Evolutionary conservation across 1,140 invertebrate species (phyloP).

Genomic region (Nephotettix cincticeps): DNA sequence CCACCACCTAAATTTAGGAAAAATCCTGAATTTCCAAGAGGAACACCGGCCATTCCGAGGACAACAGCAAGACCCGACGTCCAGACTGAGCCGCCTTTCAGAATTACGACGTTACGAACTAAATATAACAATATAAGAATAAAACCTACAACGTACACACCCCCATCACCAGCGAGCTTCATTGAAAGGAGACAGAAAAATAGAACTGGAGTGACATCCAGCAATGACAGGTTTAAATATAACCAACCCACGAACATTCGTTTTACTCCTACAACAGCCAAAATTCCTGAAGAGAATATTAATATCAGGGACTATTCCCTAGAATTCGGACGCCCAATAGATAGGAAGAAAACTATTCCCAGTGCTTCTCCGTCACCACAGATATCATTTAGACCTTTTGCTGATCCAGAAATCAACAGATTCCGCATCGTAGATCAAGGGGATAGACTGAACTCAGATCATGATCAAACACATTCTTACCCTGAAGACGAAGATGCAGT

Average conservation of each 20-base stretch:
- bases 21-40: constrained; percentile 9
- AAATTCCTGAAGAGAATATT: not conserved
- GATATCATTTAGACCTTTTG: not conserved
- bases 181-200: constrained; percentile 23
- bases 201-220: not conserved
- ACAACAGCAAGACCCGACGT: not conserved
- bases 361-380: not conserved
- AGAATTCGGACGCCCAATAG: constrained; percentile 19
- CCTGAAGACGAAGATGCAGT: not conserved
- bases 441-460: not conserved
- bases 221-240: not conserved
- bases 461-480: not conserved
- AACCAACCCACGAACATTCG: not conserved
- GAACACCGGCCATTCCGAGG: constrained; percentile 5
- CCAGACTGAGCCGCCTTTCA: not conserved
- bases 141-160: constrained; percentile 35
- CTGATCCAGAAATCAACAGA: not conserved
- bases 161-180: constrained; percentile 16
- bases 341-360: constrained; percentile 2
- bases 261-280: not conserved
- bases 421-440: not conserved
- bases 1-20: not conserved
- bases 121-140: constrained; percentile 28
- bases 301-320: not conserved
- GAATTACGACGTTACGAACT: not conserved